Evolutionary conservation across 2,797 vertebrate species (phyloP).

Genomic region (Eulemur albifrons): DNA sequence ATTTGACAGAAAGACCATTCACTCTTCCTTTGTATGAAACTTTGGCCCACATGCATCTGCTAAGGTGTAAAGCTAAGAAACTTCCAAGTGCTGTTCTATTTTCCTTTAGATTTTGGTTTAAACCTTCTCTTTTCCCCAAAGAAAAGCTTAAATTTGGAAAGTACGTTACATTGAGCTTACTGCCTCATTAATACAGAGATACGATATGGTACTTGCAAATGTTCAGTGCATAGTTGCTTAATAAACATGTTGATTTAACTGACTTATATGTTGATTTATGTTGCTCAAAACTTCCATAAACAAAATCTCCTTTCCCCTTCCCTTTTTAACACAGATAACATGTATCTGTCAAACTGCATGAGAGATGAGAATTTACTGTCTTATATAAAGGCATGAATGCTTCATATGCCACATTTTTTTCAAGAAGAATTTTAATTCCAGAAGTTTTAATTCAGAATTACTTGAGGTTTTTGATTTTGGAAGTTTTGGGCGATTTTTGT

Average conservation of each 20-base stretch:
- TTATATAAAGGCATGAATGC: not conserved
- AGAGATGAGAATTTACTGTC: not conserved
- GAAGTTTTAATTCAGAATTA: constrained; percentile 18
- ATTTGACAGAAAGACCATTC: not conserved
- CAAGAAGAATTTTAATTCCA: constrained; percentile 19
- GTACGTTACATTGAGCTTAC: not conserved
- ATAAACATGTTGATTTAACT: not conserved
- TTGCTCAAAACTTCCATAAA: constrained; percentile 15
- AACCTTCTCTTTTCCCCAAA: not conserved
- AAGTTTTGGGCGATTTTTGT: not conserved
- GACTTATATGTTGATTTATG: not conserved
- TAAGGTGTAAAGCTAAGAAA: not conserved
- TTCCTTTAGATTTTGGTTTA: not conserved
- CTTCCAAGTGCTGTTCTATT: not conserved
- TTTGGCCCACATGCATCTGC: not conserved
- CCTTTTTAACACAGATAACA: not conserved
- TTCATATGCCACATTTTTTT: not conserved
- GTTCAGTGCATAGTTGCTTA: not conserved
- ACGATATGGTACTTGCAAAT: not conserved
- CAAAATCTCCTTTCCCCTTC: not conserved
- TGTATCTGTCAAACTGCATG: not conserved
- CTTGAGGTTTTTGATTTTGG: not conserved
- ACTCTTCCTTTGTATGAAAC: not conserved
- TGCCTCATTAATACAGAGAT: not conserved
- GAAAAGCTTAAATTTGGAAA: not conserved